phyloP scores from a whole-genome alignment of 2,888 invertebrate genomes.

The Drosophila nigritarsus region DNA sequence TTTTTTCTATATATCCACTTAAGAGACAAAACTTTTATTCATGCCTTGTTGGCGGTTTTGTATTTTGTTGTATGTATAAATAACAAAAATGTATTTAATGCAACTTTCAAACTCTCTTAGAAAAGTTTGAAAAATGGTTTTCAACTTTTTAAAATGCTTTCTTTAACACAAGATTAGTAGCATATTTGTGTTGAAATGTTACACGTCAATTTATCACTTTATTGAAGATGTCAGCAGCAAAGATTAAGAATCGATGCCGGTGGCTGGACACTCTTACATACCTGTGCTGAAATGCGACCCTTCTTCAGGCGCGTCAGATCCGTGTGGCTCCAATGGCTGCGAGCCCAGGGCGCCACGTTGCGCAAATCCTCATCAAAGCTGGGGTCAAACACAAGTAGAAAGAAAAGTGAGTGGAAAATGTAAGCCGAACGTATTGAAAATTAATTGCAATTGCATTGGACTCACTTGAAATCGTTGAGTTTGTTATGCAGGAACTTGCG shows the following conservation, averaged over 20 bases:
- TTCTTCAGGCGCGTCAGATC: conserved; percentile 90
- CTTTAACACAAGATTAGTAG: background rate
- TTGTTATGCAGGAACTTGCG: conserved; percentile 95
- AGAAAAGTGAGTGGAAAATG: conserved; percentile 19
- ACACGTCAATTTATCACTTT: background rate
- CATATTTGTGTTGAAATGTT: background rate
- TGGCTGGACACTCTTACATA: conserved; percentile 87
- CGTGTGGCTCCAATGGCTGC: conserved; percentile 92
- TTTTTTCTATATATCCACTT: background rate
- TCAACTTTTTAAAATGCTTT: background rate
- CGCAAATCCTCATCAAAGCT: conserved; percentile 89
- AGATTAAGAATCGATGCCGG: conserved; percentile 2
- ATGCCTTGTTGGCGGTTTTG: too few relatives aligned
- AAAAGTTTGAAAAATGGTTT: background rate
- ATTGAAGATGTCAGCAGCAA: conserved; percentile 5
- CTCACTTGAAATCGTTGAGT: conserved; percentile 91
- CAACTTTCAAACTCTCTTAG: background rate
- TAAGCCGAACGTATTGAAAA: conserved; percentile 28
- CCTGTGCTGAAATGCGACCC: conserved; percentile 92
- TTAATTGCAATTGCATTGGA: conserved; percentile 61
- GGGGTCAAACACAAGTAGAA: conserved; percentile 23
- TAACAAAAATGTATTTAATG: background rate
- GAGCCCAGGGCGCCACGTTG: conserved; percentile 90
- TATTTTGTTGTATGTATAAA: background rate
- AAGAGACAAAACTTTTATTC: background rate